These are phyloP conservation scores for Porites cylindrica DNA, from an alignment of 92 coral and sea anemone species.

Conservation along the genomic window DNA sequence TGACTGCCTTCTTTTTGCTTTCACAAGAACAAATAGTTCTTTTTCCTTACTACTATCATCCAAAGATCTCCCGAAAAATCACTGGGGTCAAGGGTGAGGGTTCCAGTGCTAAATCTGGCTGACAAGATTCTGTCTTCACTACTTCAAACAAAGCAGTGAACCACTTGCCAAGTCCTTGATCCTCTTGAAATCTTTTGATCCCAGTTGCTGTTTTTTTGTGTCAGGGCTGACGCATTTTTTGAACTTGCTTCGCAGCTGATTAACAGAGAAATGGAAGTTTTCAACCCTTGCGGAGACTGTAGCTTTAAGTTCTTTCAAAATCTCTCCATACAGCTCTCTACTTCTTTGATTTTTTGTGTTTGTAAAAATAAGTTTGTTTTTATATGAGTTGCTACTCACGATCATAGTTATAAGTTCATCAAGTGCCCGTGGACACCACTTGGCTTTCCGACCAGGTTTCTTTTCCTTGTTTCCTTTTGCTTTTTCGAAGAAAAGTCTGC, in stretches of 20 bases:
- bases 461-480: slow-evolving; percentile 49
- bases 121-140: slow-evolving; percentile 61
- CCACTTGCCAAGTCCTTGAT: slow-evolving; percentile 66
- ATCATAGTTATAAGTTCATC: slow-evolving; percentile 58
- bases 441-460: slow-evolving; percentile 36
- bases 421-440: slow-evolving; percentile 52
- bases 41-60: slow-evolving; percentile 20
- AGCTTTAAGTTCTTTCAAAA: slow-evolving; percentile 41
- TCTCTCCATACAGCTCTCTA: slow-evolving; percentile 52
- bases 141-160: slow-evolving; percentile 45
- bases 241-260: slow-evolving; percentile 57
- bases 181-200: slow-evolving; percentile 63
- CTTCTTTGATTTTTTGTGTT: slow-evolving; percentile 63
- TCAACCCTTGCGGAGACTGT: slow-evolving; percentile 51
- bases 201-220: slow-evolving; percentile 65
- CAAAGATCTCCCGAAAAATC: slow-evolving; percentile 10
- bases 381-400: slow-evolving; percentile 35
- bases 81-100: slow-evolving; percentile 36
- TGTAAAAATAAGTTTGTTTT: slow-evolving; percentile 53
- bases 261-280: slow-evolving; percentile 37
- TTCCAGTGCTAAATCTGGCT: slow-evolving; percentile 54
- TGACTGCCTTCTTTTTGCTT: slow-evolving; percentile 46
- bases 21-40: slow-evolving; percentile 36
- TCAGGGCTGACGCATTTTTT: slow-evolving; percentile 57
- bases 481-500: slow-evolving; percentile 7